A percentile compares a stretch with the other conserved stretches of the same genome.
Conservation (phyloP, 2,113 vertebrate species). For the Artemisiospiza belli region DNA sequence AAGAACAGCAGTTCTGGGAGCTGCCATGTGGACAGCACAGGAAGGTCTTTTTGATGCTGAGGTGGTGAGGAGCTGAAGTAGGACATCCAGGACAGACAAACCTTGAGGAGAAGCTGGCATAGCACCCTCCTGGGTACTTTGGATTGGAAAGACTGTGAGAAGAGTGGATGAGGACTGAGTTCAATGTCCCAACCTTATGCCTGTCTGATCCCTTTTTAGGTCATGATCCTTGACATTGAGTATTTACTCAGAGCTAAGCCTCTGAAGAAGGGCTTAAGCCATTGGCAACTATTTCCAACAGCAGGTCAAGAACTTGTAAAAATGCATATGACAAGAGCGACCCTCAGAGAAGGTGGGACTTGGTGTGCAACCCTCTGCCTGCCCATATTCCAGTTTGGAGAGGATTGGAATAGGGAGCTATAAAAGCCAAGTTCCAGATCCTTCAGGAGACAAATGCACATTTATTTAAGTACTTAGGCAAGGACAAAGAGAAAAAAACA, state of each 20-base stretch:
- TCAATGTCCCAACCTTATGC: neutral
- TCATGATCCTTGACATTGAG: neutral
- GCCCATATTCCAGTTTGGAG: neutral
- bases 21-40: neutral
- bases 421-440: neutral
- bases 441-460: neutral
- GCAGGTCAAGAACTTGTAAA: neutral
- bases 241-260: neutral
- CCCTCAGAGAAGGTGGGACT: neutral
- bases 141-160: neutral
- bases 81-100: neutral
- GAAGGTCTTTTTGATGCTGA: neutral
- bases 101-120: neutral
- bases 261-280: neutral
- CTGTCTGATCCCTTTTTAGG: neutral
- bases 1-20: neutral
- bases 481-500: neutral
- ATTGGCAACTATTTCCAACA: neutral
- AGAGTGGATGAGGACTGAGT: neutral
- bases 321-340: neutral
- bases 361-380: fast-evolving
- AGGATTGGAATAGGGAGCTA: neutral
- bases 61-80: neutral
- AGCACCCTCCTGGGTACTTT: neutral
- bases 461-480: neutral